phyloP scores from a whole-genome alignment of 2,888 invertebrate genomes.

The Pediacus dermestoides region DNA sequence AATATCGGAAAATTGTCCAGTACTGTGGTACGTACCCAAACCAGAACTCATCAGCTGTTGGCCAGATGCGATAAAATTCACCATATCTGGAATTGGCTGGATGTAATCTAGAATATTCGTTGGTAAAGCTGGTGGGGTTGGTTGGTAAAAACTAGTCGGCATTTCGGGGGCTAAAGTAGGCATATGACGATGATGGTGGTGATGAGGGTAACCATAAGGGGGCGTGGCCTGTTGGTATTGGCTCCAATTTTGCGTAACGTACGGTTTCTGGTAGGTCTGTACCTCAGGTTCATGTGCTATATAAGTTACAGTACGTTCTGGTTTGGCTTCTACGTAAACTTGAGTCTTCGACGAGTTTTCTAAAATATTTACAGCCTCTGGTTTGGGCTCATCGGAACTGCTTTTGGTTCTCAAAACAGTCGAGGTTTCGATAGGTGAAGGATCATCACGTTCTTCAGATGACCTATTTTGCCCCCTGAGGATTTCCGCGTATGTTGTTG shows the following conservation, averaged over 20 bases:
- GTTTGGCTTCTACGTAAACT: no score
- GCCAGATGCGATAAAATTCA: constrained; percentile 52
- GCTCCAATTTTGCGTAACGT: constrained; percentile 29
- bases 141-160: constrained; percentile 16
- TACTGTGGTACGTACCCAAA: constrained; percentile 49
- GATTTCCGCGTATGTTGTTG: constrained; percentile 76
- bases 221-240: constrained; percentile 34
- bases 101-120: constrained; percentile 50
- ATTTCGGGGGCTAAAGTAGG: constrained; percentile 12
- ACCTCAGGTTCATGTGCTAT: neutral
- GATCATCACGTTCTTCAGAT: constrained; percentile 20
- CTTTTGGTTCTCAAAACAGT: no score
- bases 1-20: constrained; percentile 19
- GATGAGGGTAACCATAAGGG: no score
- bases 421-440: no score
- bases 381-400: neutral
- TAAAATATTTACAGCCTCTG: neutral
- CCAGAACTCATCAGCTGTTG: constrained; percentile 51
- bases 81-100: constrained; percentile 52
- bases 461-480: constrained; percentile 57
- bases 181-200: constrained; percentile 19
- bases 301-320: no score
- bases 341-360: neutral
- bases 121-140: constrained; percentile 22
- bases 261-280: constrained; percentile 16